Percentiles rank a stretch among this genome's conserved stretches.
These are phyloP conservation scores for Cloeon dipterum DNA, from an alignment of 2,888 invertebrate genomes.

Conservation along the genomic window DNA sequence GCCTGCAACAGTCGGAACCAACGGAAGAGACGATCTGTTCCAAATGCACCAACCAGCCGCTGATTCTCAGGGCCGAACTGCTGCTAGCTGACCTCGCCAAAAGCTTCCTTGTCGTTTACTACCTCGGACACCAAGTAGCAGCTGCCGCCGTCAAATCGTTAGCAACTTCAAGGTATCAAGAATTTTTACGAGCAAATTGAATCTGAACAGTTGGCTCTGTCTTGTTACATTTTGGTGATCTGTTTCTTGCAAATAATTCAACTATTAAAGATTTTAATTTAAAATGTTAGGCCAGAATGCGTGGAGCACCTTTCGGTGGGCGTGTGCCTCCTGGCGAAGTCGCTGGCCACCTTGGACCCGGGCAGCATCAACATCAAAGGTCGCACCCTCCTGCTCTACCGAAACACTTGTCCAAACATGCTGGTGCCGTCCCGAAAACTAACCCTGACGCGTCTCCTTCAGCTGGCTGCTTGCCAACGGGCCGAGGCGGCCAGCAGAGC, in stretches of 20 bases:
- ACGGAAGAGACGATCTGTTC: no score
- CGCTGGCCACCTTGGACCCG: neutral
- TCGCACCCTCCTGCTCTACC: conserved; percentile 25
- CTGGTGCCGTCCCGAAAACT: conserved; percentile 45
- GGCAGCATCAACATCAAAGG: neutral
- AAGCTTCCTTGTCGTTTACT: neutral
- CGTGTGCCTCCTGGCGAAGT: neutral
- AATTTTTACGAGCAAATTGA: no score
- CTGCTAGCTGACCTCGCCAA: neutral
- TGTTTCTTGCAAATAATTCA: no score
- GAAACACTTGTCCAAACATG: conserved; percentile 50
- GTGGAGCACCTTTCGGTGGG: neutral
- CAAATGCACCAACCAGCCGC: neutral
- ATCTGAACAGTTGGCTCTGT: no score
- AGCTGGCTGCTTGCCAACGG: conserved; percentile 38
- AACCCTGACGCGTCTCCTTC: conserved; percentile 47
- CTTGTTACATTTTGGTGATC: no score
- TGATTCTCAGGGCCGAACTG: neutral
- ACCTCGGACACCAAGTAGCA: neutral
- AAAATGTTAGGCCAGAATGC: neutral
- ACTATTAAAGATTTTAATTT: no score
- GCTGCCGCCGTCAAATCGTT: neutral
- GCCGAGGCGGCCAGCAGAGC: conserved; percentile 46
- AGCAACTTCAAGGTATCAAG: neutral
- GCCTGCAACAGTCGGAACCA: no score